A percentile compares a stretch with the other conserved stretches of the same genome.
phyloP scores from a whole-genome alignment of 2,888 invertebrate species.

The Carabus problematicus region DNA sequence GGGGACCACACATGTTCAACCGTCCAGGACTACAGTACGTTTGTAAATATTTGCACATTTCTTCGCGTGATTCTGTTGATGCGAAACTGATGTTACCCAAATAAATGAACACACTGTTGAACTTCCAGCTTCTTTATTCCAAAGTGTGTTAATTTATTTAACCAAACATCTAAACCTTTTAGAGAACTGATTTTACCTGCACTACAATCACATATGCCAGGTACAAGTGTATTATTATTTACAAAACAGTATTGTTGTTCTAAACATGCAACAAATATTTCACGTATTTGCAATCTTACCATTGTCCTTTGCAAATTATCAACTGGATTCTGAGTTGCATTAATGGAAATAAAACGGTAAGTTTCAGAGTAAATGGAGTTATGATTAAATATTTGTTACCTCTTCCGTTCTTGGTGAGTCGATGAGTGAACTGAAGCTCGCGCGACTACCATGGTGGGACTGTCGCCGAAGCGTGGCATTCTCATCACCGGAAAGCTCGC shows the following conservation, averaged over 20 bases:
- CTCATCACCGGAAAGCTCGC: constrained; percentile 54
- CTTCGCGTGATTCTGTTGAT: constrained; percentile 19
- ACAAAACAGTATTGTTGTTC: too few relatives aligned
- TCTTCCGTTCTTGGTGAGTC: constrained; percentile 64
- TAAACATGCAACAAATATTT: background rate
- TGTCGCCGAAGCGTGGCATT: constrained; percentile 56
- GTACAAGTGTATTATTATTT: too few relatives aligned
- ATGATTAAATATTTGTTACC: constrained; percentile 60
- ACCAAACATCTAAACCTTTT: too few relatives aligned
- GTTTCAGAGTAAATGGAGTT: background rate
- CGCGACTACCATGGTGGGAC: constrained; percentile 64
- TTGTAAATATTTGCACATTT: constrained; percentile 12
- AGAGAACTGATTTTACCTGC: too few relatives aligned
- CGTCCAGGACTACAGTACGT: background rate
- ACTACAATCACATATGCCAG: too few relatives aligned
- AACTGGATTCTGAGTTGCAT: constrained; percentile 26
- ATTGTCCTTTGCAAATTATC: constrained; percentile 30
- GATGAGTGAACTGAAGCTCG: constrained; percentile 76
- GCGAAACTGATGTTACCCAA: background rate
- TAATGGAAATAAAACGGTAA: background rate
- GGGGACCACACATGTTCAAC: constrained; percentile 8
- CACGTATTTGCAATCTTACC: constrained; percentile 23
- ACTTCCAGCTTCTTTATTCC: too few relatives aligned
- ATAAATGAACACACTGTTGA: too few relatives aligned
- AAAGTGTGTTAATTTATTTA: too few relatives aligned